Evolutionary conservation across 2,797 vertebrate species (phyloP).

Genomic region (Triplophysa bombifrons): DNA sequence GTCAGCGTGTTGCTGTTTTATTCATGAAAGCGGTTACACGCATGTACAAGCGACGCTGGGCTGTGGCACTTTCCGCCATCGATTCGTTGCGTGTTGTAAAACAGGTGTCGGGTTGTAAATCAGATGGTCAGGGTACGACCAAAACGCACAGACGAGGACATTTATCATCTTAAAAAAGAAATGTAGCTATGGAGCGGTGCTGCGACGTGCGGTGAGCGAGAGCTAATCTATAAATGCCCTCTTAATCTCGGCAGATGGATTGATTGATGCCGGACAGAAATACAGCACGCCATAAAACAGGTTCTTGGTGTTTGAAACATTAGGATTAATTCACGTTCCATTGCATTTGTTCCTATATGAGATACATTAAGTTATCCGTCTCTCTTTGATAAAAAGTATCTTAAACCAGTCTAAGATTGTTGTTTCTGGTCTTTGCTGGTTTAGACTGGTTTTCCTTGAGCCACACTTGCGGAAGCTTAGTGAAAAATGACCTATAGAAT

Average conservation of each 20-base stretch:
- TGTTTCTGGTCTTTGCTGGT: background rate
- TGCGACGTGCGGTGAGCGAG: slow-evolving; percentile 16
- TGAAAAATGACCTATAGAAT: background rate
- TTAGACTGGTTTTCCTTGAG: background rate
- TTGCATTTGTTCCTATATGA: background rate
- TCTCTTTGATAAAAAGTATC: background rate
- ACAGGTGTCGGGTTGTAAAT: slow-evolving; percentile 17
- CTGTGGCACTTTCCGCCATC: background rate
- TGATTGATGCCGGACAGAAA: slow-evolving; percentile 30
- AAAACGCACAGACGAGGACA: slow-evolving; percentile 7
- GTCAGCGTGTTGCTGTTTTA: slow-evolving; percentile 12
- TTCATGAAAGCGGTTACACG: background rate
- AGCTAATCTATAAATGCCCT: slow-evolving; percentile 40
- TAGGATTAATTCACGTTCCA: background rate
- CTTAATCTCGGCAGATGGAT: slow-evolving; percentile 29
- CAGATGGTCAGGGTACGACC: background rate
- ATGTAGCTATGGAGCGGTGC: background rate
- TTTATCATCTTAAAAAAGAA: slow-evolving; percentile 38
- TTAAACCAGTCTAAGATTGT: background rate
- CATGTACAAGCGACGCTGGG: background rate
- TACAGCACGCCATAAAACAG: slow-evolving; percentile 20
- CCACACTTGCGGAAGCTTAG: too few relatives aligned
- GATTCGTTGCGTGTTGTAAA: slow-evolving; percentile 5
- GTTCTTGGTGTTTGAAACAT: slow-evolving; percentile 6
- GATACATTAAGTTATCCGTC: background rate